A percentile compares a stretch with the other conserved stretches of the same genome.
These are phyloP conservation scores for Urocyon cinereoargenteus DNA, from an alignment of 2,797 vertebrate species.

Conservation along the genomic window DNA sequence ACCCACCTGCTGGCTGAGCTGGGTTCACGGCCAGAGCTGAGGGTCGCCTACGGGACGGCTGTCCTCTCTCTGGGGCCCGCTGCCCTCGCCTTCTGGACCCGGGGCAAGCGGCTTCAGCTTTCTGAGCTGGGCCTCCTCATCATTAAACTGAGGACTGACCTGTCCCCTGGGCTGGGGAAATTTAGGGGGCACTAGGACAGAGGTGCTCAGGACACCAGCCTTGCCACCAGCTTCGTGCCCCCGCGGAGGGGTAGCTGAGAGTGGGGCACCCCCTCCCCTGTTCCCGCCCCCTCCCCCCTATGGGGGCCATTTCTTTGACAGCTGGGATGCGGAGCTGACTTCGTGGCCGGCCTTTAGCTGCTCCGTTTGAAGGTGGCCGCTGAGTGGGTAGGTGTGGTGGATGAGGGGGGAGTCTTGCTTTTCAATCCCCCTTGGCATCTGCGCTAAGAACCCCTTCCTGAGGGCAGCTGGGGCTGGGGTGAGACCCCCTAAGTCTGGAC, in stretches of 20 bases:
- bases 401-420: not conserved
- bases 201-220: not conserved
- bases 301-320: not conserved
- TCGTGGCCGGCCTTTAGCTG: not conserved
- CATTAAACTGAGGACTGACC: not conserved
- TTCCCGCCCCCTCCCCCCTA: not conserved
- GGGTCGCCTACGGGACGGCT: rapidly evolving
- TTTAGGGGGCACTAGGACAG: not conserved
- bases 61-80: not conserved
- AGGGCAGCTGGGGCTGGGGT: constrained; percentile 17
- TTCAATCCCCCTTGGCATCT: constrained; percentile 87
- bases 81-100: not conserved
- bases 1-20: not conserved
- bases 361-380: not conserved
- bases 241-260: not conserved
- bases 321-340: not conserved
- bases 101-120: not conserved
- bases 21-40: not conserved
- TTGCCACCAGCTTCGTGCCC: not conserved
- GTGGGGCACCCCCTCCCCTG: rapidly evolving
- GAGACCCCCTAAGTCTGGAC: constrained; percentile 86
- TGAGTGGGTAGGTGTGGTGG: constrained; percentile 62
- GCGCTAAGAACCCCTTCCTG: constrained; percentile 60
- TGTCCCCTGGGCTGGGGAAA: constrained; percentile 45
- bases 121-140: not conserved